Evolutionary conservation across 2,888 invertebrate species (phyloP).

Genomic region (Sturmia bella): DNA sequence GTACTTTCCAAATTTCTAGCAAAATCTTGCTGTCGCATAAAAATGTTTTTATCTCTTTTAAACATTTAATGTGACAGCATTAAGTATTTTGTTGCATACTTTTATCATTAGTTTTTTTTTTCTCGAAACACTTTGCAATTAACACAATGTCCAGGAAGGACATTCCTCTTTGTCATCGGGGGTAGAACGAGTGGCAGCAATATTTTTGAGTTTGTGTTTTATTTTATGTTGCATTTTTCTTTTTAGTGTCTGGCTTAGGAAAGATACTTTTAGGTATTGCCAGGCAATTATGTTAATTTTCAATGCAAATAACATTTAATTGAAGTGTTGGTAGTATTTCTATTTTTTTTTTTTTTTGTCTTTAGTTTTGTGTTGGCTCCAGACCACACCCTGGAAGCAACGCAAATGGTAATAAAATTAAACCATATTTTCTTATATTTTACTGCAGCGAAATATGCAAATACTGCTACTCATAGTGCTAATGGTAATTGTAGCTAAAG

Average conservation of each 20-base stretch:
- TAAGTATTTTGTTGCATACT: slow-evolving; percentile 17
- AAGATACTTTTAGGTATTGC: slow-evolving; percentile 65
- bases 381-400: slow-evolving; percentile 66
- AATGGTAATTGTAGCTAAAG: slow-evolving; percentile 65
- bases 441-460: slow-evolving; percentile 61
- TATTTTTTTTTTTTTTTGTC: slow-evolving; percentile 20
- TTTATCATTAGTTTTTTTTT: slow-evolving; percentile 41
- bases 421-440: slow-evolving; percentile 53
- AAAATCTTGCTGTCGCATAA: not conserved
- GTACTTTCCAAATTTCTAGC: not conserved
- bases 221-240: slow-evolving; percentile 45
- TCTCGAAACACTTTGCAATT: slow-evolving; percentile 56
- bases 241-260: slow-evolving; percentile 46
- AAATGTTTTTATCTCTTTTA: slow-evolving; percentile 18
- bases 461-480: slow-evolving; percentile 37
- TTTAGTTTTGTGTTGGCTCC: not conserved
- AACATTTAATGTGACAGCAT: slow-evolving; percentile 50
- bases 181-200: not conserved
- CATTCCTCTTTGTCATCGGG: slow-evolving; percentile 14
- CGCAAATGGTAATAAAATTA: slow-evolving; percentile 53
- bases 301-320: slow-evolving; percentile 82
- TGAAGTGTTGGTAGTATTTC: slow-evolving; percentile 75
- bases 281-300: slow-evolving; percentile 81
- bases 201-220: slow-evolving; percentile 26
- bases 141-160: slow-evolving; percentile 62